Base-by-base conservation (phyloP, 2,888 invertebrate genomes). In the Sarcophaga carnaria region DNA sequence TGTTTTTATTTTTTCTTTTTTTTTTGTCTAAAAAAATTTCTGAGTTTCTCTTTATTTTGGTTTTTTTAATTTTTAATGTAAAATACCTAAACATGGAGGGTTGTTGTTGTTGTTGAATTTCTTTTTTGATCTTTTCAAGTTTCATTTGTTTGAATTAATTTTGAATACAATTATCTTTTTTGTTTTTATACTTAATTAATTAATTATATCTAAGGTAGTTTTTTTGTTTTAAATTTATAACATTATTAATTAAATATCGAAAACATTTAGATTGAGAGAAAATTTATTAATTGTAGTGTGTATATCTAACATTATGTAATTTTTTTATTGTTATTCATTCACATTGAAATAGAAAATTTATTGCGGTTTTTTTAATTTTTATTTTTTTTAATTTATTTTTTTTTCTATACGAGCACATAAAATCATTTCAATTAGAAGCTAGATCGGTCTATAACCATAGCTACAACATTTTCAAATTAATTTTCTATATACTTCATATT, bases 1-100 rank as follows among this genome's bases (percentile, higher is more conserved):
- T 66, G 10, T 66, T 66, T 63, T 63, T 14, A 47, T 47, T 20
- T 12, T 54, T 54, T 12, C 47, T 3, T 20, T 45, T 45, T 12
- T 66, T 66, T 49, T 25, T 69, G 67, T 4, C 66, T 64, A 67
- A 83, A 60, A 83, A 83, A 77, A 25, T 8, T 63, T 37, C 8
- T 37, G 37, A 37, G 37, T 8, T 62, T 63, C 20, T 22, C 45
- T 49, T 49, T 14, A 1, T 49, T 49, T 49, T 22, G 22, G 0
- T 45, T 47, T 37, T 37, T n/a, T 45, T 37, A 67, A 11, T 17
- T 27, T 78, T 72, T 37, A 59, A 70, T 77, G 62, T 78, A 74
- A 83, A 83, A 83, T 78, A 83, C n/a, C 83, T 83, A 69, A 60
- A 69, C 78, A 83, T 83, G 83, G 83, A 83, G 83, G 83, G 83